Evolutionary conservation across 2,113 vertebrate genomes (phyloP), one percentile per base, ranked within the genome.

Genomic region (Rhea americana): DNA sequence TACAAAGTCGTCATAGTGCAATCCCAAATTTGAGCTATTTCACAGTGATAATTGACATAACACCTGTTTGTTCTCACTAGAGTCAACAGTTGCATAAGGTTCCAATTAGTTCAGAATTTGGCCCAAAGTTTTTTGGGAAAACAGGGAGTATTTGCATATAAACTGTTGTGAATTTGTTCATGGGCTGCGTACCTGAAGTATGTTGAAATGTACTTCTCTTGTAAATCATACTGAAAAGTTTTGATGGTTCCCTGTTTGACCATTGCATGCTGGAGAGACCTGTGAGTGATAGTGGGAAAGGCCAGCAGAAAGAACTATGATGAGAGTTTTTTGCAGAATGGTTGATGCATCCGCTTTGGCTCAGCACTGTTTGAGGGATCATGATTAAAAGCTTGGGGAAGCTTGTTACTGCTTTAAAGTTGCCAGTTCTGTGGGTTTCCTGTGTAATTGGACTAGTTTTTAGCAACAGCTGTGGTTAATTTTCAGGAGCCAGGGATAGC

Each of bases 381-480:
- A 14, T 91, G 86, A 93, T 93, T 96, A 87, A 93, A 94, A 89
- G 39, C 93, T 93, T 51, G 37, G 88, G 88, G 84, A 96, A 93
- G 55, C 51, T 82, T 68, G 73, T 89, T 89, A 43, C 82, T 86
- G 45, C 71, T 92, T 87, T 71, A 37, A 90, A 82, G n/a, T 94
- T 96, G 93, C 97, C 95, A 96, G 88, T 82, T 94, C 84, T 93
- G 96, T 74, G 90, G 95, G 84, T 97, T 97, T 97, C 92, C 95
- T 96, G 93, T 94, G 87, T 92, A 97, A 91, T 61, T 83, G 86
- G 71, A 51, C 89, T 87, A 55, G 77, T 85, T 96, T 95, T 95
- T 78, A 93, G 93, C 83, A 97, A 83, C 91, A 96, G 92, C 94
- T 97, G 96, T 12, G 93, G 96, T 94, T 96, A 91, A 96, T 97